A percentile compares a stretch with the other conserved stretches of the same genome.
These are phyloP conservation scores for Pachydiplax longipennis DNA, from an alignment of 2,888 invertebrate genomes.

Conservation along the genomic window DNA sequence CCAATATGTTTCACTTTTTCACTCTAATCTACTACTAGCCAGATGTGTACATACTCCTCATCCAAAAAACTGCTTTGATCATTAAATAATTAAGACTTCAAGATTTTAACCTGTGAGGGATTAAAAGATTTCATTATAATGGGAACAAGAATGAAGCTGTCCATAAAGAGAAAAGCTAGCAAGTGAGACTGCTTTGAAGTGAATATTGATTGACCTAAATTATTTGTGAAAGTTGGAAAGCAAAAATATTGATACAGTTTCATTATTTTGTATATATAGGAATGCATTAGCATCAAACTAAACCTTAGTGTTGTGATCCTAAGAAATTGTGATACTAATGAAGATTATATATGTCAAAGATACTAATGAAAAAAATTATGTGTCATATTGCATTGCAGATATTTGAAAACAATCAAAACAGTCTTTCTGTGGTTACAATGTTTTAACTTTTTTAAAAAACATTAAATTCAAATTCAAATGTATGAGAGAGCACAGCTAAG, in stretches of 20 bases:
- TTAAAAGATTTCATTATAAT: neutral
- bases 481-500: neutral
- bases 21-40: neutral
- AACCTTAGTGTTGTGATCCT: neutral
- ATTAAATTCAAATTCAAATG: neutral
- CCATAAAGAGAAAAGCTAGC: neutral
- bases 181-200: neutral
- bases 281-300: neutral
- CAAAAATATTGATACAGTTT: neutral
- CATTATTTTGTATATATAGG: neutral
- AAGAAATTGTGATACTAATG: neutral
- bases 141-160: neutral
- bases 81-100: neutral
- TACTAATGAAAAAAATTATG: neutral
- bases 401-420: neutral
- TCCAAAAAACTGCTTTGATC: neutral
- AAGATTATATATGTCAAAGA: neutral
- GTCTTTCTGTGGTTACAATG: neutral
- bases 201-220: neutral
- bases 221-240: neutral
- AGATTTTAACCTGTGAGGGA: neutral
- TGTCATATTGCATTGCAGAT: neutral
- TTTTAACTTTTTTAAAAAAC: neutral
- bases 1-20: too few species aligned
- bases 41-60: neutral